Evolutionary conservation across 2,888 invertebrate genomes (phyloP).

Genomic region (Tubiluchus corallicola): DNA sequence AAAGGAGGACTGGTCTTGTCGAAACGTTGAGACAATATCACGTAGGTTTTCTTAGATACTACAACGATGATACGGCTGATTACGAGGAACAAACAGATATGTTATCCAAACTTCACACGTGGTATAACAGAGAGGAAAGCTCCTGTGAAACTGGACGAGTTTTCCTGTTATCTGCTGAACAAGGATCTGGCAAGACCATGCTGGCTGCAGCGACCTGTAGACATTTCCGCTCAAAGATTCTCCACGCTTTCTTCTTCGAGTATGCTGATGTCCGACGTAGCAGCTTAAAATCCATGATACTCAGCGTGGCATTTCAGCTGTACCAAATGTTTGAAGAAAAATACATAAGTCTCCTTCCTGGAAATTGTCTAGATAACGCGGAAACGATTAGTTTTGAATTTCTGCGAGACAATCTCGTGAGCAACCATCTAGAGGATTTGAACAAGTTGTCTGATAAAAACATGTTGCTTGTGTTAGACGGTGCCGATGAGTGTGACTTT

Average conservation of each 20-base stretch:
- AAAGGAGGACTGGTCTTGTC: neutral
- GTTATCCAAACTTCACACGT: neutral
- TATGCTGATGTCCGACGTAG: neutral
- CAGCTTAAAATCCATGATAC: neutral
- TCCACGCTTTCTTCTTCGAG: neutral
- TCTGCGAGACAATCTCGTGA: neutral
- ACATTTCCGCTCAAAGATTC: neutral
- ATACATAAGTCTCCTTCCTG: neutral
- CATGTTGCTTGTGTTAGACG: neutral
- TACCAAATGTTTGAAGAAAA: neutral
- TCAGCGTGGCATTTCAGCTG: neutral
- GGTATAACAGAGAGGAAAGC: neutral
- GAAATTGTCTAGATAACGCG: neutral
- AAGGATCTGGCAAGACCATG: neutral
- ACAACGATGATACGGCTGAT: neutral
- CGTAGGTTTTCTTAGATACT: neutral
- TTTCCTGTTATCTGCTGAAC: neutral
- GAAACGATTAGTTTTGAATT: neutral
- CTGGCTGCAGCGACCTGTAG: neutral
- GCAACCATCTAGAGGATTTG: neutral
- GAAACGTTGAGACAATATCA: neutral
- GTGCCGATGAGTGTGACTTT: conserved; percentile 1
- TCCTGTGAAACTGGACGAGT: no score
- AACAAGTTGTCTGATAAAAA: neutral
- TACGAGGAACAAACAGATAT: neutral